Percentiles rank a stretch among this genome's conserved stretches.
Evolutionary conservation across 2,113 vertebrate genomes (phyloP).

Genomic region (crab-eating macaque (Macaca fascicularis)): DNA sequence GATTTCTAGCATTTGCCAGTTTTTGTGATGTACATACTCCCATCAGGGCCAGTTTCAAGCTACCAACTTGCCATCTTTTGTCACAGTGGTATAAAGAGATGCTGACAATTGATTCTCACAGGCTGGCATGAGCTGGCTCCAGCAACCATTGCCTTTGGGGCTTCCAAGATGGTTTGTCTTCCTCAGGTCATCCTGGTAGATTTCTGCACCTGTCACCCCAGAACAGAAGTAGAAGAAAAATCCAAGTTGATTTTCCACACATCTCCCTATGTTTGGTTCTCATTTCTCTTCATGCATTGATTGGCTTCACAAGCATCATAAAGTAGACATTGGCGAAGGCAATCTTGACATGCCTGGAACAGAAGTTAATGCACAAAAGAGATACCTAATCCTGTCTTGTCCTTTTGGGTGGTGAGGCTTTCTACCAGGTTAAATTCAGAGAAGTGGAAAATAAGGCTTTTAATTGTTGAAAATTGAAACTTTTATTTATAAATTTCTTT

Average conservation of each 20-base stretch:
- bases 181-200: neutral
- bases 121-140: accelerated
- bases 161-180: neutral
- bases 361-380: neutral
- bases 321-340: neutral
- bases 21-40: neutral
- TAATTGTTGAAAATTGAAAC: neutral
- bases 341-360: neutral
- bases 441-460: neutral
- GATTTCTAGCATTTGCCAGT: neutral
- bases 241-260: neutral
- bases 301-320: neutral
- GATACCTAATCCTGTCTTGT: neutral
- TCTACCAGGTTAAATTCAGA: neutral
- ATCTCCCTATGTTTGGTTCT: neutral
- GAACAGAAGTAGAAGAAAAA: neutral
- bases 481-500: neutral
- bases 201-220: neutral
- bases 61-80: neutral
- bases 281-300: neutral
- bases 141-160: neutral
- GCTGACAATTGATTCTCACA: neutral
- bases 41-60: neutral
- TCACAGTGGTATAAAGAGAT: neutral
- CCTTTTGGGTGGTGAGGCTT: neutral